Evolutionary conservation across 1,140 invertebrate species (phyloP).

Genomic region (Camponotus floridanus): DNA sequence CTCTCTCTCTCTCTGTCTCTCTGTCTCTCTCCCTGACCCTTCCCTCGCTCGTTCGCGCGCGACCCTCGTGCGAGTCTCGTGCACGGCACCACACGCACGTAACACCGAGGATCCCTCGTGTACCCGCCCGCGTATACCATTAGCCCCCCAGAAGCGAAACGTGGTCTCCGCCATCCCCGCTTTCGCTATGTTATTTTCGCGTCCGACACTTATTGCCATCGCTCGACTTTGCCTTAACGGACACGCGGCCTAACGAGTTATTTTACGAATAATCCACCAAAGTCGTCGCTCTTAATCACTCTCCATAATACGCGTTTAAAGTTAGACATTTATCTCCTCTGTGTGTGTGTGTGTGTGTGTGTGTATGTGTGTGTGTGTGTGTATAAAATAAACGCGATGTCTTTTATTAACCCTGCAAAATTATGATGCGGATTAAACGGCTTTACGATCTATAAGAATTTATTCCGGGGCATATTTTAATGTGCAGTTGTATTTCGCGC

Average conservation of each 20-base stretch:
- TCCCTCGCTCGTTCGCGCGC: conserved; percentile 60
- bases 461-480: not conserved
- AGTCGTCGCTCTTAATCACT: conserved; percentile 41
- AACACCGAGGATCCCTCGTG: conserved; percentile 21
- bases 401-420: conserved; percentile 20
- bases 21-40: conserved; percentile 25
- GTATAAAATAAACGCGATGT: not conserved
- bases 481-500: too few relatives aligned
- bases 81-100: conserved; percentile 52
- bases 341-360: not conserved
- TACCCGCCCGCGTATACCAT: conserved; percentile 25
- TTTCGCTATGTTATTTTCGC: conserved; percentile 20
- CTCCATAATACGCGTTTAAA: not conserved
- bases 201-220: conserved; percentile 42
- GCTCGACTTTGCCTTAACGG: not conserved
- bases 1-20: conserved; percentile 24
- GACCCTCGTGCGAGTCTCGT: conserved; percentile 62
- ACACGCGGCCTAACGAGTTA: conserved; percentile 28
- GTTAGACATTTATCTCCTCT: not conserved
- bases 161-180: not conserved
- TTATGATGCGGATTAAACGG: conserved; percentile 15
- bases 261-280: conserved; percentile 8
- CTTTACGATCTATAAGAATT: not conserved
- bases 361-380: not conserved
- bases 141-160: conserved; percentile 38